A percentile compares a stretch with the other conserved stretches of the same genome.
These are phyloP conservation scores for Sylvia borin DNA, from an alignment of 2,797 vertebrate species.

Conservation along the genomic window DNA sequence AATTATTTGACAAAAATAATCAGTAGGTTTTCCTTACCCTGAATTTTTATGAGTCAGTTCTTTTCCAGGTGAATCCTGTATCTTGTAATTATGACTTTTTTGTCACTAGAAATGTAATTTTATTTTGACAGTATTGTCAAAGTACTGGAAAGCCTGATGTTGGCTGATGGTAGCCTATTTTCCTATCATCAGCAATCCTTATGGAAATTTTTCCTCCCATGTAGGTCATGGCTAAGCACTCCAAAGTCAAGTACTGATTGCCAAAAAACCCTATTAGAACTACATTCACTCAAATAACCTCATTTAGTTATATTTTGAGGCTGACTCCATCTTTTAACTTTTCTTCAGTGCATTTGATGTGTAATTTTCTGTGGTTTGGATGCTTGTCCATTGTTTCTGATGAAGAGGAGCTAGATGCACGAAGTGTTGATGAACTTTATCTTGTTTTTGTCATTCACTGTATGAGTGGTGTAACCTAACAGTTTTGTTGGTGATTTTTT, in stretches of 20 bases:
- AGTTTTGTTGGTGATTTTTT: background rate
- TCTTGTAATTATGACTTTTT: background rate
- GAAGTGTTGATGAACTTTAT: background rate
- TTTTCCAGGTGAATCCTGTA: background rate
- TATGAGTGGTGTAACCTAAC: background rate
- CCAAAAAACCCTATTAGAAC: background rate
- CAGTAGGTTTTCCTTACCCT: background rate
- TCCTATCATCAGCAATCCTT: background rate
- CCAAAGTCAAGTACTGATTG: background rate
- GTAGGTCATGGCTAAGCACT: background rate
- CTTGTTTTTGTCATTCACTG: background rate
- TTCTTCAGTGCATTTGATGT: background rate
- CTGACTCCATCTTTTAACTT: background rate
- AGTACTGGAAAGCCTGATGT: background rate
- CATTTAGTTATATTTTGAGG: background rate
- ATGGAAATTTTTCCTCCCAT: background rate
- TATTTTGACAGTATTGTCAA: background rate
- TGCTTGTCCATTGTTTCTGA: background rate
- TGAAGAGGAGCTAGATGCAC: background rate
- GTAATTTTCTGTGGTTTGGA: background rate
- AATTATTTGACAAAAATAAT: background rate
- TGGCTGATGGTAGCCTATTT: slow-evolving; percentile 17
- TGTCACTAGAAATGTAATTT: background rate
- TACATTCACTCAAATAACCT: background rate
- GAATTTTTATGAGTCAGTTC: background rate